A percentile compares a stretch with the other conserved stretches of the same genome.
These are phyloP conservation scores for Mesochorus sp. DNA, from an alignment of 2,888 invertebrate genomes.

Conservation along the genomic window DNA sequence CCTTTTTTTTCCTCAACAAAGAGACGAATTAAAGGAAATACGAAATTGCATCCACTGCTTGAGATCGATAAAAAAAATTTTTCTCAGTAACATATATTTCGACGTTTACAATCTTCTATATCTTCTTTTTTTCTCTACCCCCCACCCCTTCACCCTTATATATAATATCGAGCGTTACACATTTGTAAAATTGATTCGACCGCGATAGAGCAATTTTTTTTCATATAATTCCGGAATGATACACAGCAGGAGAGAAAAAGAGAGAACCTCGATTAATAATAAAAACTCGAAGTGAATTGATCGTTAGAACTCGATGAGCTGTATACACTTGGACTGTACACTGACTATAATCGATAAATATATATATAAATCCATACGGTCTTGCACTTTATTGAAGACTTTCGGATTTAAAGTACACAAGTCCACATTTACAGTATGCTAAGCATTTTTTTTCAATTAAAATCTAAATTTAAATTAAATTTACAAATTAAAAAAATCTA, in stretches of 20 bases:
- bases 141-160: background rate
- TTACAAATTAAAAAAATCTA: background rate
- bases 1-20: conserved; percentile 55
- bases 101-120: background rate
- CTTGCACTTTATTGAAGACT: background rate
- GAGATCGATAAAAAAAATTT: background rate
- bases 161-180: too few relatives aligned
- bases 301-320: conserved; percentile 49
- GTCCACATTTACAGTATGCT: too few relatives aligned
- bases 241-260: background rate
- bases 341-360: background rate
- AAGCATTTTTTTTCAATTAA: too few relatives aligned
- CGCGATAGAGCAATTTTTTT: conserved; percentile 62
- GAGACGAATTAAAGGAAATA: too few relatives aligned
- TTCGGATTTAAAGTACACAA: background rate
- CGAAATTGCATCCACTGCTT: too few relatives aligned
- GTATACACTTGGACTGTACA: conserved; percentile 1
- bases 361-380: background rate
- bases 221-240: conserved; percentile 20
- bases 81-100: background rate
- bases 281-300: conserved; percentile 48
- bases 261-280: conserved; percentile 57
- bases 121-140: background rate
- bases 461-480: background rate
- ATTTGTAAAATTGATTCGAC: conserved; percentile 52